A percentile compares a stretch with the other conserved stretches of the same genome.
phyloP scores from a whole-genome alignment of 2,113 vertebrate genomes.

The Pangasianodon gigas region DNA sequence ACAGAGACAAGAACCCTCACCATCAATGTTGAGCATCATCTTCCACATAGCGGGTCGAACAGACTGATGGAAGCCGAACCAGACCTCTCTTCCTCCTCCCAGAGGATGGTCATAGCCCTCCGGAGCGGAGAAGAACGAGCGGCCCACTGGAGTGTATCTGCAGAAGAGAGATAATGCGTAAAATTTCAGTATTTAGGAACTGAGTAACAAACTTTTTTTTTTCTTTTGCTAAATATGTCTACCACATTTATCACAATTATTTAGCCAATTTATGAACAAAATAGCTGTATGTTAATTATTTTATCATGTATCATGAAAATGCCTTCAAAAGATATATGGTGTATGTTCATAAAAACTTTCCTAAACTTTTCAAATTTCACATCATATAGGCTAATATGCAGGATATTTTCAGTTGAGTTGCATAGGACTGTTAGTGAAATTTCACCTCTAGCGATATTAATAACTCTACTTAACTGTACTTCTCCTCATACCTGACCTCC shows the following conservation, averaged over 20 bases:
- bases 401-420: neutral
- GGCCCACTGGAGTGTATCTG: constrained; percentile 98
- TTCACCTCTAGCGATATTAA: neutral
- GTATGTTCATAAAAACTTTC: neutral
- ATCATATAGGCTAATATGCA: neutral
- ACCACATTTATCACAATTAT: neutral
- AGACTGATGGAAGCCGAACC: constrained; percentile 99
- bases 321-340: neutral
- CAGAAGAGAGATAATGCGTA: neutral
- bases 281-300: neutral
- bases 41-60: constrained; percentile 99
- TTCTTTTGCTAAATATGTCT: no score
- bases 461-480: neutral
- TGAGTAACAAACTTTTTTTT: neutral
- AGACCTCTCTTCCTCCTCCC: constrained; percentile 96
- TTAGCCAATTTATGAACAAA: neutral
- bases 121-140: constrained; percentile 97
- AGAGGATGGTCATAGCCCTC: constrained; percentile 98
- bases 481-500: no score
- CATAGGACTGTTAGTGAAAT: neutral
- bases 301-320: neutral
- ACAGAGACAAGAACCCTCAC: constrained; percentile 69
- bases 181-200: neutral
- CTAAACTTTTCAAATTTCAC: neutral
- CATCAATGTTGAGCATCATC: constrained; percentile 99